phyloP scores from a whole-genome alignment of 2,797 vertebrate species.

The Halcyon leucocephala region DNA sequence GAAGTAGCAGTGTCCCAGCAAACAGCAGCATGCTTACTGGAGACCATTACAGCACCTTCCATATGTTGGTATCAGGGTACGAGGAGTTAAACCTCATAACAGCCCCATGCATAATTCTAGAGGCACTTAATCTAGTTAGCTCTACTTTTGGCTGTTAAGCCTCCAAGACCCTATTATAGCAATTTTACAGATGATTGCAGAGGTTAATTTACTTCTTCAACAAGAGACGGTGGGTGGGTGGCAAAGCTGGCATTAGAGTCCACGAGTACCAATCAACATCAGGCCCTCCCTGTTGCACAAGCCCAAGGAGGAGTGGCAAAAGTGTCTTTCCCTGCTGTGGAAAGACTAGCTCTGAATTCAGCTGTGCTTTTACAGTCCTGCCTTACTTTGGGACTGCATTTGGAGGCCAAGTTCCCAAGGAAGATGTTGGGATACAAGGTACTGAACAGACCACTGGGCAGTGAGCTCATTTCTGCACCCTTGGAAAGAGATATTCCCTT shows the following conservation, averaged over 20 bases:
- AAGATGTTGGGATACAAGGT: not conserved
- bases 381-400: not conserved
- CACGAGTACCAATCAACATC: not conserved
- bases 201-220: slow-evolving; percentile 57
- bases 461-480: not conserved
- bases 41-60: not conserved
- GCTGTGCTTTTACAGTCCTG: not conserved
- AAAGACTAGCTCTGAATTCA: not conserved
- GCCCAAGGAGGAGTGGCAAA: not conserved
- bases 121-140: slow-evolving; percentile 32
- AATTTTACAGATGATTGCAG: slow-evolving; percentile 62
- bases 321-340: not conserved
- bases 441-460: not conserved
- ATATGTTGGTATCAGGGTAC: not conserved
- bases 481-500: not conserved
- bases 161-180: not conserved
- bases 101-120: not conserved
- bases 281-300: not conserved
- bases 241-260: not conserved
- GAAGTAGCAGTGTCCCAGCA: not conserved
- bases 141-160: slow-evolving; percentile 16
- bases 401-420: not conserved
- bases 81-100: not conserved
- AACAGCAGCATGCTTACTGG: not conserved
- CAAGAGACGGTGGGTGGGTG: slow-evolving; percentile 10